Evolutionary conservation across 2,797 vertebrate species (phyloP), one percentile per base, ranked within the genome.

Genomic region (Sebastes matsubarae): DNA sequence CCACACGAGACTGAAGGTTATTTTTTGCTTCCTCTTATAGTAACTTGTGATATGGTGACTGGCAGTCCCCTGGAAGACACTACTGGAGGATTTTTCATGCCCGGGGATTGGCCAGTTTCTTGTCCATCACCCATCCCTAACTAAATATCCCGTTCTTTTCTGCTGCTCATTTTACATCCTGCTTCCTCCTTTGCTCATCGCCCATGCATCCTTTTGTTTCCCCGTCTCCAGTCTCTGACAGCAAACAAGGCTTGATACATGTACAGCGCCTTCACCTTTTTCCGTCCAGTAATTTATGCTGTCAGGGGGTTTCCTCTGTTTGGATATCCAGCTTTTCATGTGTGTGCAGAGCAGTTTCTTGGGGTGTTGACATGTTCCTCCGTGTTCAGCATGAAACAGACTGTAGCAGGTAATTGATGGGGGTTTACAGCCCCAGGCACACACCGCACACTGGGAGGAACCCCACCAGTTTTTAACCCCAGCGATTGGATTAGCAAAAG

Each of bases 211-310:
- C 80, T 80, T 91, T 93, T 93, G 85, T 93, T 85, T 90, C 18
- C 64, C 42, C 13, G 52, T 92, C 88, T 90, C 63, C 72, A 2
- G 46, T 27, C 75, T 76, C 80, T 89, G 92, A 93, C 91, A 91
- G 87, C 84, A 93, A 89, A 92, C 87, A 77, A 83, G 87, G 63
- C 81, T 71, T 85, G 83, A 90, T 88, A 71, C 92, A 85, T 91
- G 85, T 80, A 85, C 86, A 75, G 76, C 32, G 81, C 85, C 80
- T 91, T 89, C 88, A 92, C 90, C 88, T 90, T 89, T 89, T 89
- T 87, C 79, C 71, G 1, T 77, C 81, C 79, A 54, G 81, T 93
- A 91, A 94, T 94, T 90, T 93, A 92, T 92, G 89, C 91, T 93
- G 93, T 93, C 88, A 89, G 77, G 79, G 82, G 72, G 83, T 90